Conservation (phyloP, 2,113 vertebrate species). For the Alces alces region DNA sequence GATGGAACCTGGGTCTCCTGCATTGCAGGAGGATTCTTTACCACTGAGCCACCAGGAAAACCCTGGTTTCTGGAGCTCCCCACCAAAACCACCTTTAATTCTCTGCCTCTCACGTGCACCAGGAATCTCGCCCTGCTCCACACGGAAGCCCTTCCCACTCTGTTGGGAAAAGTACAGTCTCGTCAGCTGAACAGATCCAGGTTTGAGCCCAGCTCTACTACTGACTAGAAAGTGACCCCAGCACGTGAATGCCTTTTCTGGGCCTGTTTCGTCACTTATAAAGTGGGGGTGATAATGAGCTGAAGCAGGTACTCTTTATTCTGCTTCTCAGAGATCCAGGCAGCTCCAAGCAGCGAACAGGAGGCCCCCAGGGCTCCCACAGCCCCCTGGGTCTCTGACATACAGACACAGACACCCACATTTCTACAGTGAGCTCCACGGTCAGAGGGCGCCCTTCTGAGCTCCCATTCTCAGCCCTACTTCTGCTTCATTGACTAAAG, state of each 20-base stretch:
- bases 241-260: not conserved
- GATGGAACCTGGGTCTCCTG: not conserved
- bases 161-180: not conserved
- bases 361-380: not conserved
- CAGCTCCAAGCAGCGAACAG: not conserved
- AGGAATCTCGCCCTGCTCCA: not conserved
- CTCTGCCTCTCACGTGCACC: not conserved
- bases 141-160: not conserved
- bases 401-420: not conserved
- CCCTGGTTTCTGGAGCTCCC: not conserved
- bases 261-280: conserved; percentile 1
- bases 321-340: not conserved
- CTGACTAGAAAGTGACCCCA: not conserved
- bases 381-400: not conserved
- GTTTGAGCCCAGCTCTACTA: not conserved
- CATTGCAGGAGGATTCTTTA: not conserved
- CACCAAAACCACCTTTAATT: not conserved
- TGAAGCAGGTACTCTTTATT: not conserved
- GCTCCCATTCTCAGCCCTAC: not conserved
- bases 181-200: not conserved
- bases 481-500: not conserved
- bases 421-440: rapidly evolving
- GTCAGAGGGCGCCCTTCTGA: rapidly evolving
- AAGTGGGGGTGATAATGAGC: not conserved
- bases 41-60: not conserved